phyloP scores from a whole-genome alignment of 92 coral and sea anemone species.

The Parazoanthus swiftii region DNA sequence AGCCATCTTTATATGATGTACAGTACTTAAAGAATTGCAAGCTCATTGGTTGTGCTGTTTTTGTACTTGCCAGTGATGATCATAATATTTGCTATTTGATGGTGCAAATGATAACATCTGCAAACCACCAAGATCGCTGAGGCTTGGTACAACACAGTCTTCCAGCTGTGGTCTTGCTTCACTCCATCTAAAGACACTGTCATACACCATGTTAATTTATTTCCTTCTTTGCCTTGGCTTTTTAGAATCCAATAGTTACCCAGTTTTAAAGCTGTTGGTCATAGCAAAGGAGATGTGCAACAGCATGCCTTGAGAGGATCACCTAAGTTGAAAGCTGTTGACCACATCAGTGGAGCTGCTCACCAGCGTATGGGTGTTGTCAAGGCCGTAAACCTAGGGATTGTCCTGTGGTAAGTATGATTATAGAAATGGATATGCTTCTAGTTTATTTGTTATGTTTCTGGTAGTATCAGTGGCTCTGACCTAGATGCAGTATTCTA shows the following conservation, averaged over 20 bases:
- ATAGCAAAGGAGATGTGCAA: neutral
- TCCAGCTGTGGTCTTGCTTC: neutral
- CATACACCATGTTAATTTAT: neutral
- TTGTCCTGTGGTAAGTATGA: too few species aligned
- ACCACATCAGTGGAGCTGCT: too few species aligned
- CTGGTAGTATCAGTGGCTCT: neutral
- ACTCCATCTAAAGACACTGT: too few species aligned
- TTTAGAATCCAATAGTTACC: neutral
- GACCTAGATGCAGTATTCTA: too few species aligned
- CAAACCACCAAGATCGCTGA: constrained; percentile 48
- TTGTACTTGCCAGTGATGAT: constrained; percentile 38
- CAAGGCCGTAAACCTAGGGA: too few species aligned
- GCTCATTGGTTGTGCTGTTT: neutral
- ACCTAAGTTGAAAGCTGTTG: too few species aligned
- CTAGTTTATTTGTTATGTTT: neutral
- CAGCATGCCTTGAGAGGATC: neutral
- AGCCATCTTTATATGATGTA: neutral
- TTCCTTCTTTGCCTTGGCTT: neutral
- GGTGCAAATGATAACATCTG: constrained; percentile 24
- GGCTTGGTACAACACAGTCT: constrained; percentile 20
- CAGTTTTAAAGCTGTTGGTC: neutral
- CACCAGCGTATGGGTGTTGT: too few species aligned
- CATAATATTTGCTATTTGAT: constrained; percentile 43
- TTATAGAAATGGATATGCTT: neutral
- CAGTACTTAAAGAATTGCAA: neutral